These are phyloP conservation scores for Seladonia tumulorum DNA, from an alignment of 2,888 invertebrate genomes.

Conservation along the genomic window DNA sequence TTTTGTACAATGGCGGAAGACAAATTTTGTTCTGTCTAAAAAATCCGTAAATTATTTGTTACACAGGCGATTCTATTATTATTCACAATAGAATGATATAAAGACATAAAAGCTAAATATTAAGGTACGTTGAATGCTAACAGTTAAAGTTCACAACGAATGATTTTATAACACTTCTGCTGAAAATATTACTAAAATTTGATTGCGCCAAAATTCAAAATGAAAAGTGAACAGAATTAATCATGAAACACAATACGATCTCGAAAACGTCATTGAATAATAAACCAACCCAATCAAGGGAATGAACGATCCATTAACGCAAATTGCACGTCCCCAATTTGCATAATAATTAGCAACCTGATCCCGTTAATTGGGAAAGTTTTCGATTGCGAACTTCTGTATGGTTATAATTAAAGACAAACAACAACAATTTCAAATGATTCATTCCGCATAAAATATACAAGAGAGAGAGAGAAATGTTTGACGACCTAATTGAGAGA, in stretches of 20 bases:
- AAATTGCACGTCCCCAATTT: not conserved
- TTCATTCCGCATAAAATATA: not conserved
- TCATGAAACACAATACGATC: not conserved
- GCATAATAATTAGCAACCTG: not conserved
- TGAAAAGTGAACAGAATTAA: not conserved
- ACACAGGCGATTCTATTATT: not conserved
- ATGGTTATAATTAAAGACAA: not conserved
- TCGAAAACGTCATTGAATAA: not conserved
- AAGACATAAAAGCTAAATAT: not conserved
- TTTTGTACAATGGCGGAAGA: too few relatives aligned
- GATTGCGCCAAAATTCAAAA: not conserved
- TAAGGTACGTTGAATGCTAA: too few relatives aligned
- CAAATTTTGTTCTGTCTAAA: not conserved
- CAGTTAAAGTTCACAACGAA: too few relatives aligned
- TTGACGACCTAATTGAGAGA: not conserved
- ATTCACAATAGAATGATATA: not conserved
- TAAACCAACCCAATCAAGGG: not conserved
- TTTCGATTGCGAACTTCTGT: not conserved
- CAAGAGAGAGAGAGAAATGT: not conserved
- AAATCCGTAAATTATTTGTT: not conserved
- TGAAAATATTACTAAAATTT: not conserved
- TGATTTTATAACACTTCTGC: too few relatives aligned
- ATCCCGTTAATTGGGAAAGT: slow-evolving; percentile 3
- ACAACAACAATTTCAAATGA: not conserved
- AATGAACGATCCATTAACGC: not conserved